These are phyloP conservation scores for Agrilus mali DNA, from an alignment of 2,888 invertebrate species.

Conservation along the genomic window DNA sequence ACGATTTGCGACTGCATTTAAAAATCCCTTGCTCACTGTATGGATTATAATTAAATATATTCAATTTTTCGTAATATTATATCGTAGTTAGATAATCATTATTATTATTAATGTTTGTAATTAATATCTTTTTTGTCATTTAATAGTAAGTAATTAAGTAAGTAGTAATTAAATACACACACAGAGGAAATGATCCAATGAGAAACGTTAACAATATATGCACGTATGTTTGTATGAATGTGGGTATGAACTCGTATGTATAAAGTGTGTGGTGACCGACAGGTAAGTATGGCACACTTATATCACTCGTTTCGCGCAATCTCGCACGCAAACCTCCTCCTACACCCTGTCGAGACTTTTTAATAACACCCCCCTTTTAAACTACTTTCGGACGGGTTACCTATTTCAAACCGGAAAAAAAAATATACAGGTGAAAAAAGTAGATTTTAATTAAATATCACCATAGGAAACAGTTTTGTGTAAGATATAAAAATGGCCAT, in stretches of 20 bases:
- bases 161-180: slow-evolving; percentile 26
- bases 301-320: slow-evolving; percentile 33
- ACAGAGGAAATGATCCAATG: slow-evolving; percentile 19
- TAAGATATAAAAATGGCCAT: too few relatives aligned
- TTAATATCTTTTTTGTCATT: slow-evolving; percentile 7
- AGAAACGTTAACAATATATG: slow-evolving; percentile 15
- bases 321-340: slow-evolving; percentile 27
- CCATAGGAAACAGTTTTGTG: too few relatives aligned
- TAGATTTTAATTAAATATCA: too few relatives aligned
- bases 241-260: not conserved
- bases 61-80: slow-evolving; percentile 13
- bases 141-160: slow-evolving; percentile 7
- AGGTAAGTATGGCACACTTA: slow-evolving; percentile 35
- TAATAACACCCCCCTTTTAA: too few relatives aligned
- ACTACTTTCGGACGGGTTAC: too few relatives aligned
- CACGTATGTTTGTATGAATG: slow-evolving; percentile 1
- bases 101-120: slow-evolving; percentile 21
- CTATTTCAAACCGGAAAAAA: too few relatives aligned
- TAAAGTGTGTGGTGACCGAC: slow-evolving; percentile 19
- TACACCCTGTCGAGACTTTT: slow-evolving; percentile 23
- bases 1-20: too few relatives aligned
- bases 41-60: slow-evolving; percentile 6
- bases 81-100: slow-evolving; percentile 1
- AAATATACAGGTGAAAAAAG: too few relatives aligned
- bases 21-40: too few relatives aligned